A percentile compares a stretch with the other conserved stretches of the same genome.
Conservation (phyloP, 2,888 invertebrate species). For the Plusia festucae region DNA sequence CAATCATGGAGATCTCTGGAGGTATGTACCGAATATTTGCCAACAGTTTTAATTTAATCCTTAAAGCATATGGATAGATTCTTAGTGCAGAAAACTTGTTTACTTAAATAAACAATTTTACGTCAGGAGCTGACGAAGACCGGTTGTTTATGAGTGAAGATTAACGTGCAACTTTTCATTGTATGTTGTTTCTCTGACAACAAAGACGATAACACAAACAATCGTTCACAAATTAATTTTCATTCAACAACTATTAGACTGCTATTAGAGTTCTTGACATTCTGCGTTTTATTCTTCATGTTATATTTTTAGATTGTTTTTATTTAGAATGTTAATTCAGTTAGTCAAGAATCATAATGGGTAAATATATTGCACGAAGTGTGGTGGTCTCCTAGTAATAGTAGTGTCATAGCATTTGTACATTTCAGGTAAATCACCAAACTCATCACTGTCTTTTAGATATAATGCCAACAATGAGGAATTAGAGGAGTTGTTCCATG, state of each 20-base stretch:
- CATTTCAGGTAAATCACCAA: slow-evolving; percentile 82
- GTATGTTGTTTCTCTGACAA: slow-evolving; percentile 73
- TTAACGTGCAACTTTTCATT: slow-evolving; percentile 33
- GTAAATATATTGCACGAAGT: slow-evolving; percentile 28
- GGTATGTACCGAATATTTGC: slow-evolving; percentile 69
- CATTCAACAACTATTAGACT: slow-evolving; percentile 42
- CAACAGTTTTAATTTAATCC: slow-evolving; percentile 47
- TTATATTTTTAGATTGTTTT: slow-evolving; percentile 38
- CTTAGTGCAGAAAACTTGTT: slow-evolving; percentile 17
- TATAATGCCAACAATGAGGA: slow-evolving; percentile 94
- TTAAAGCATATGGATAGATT: slow-evolving; percentile 25
- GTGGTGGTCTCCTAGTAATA: slow-evolving; percentile 7
- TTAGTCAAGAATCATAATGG: slow-evolving; percentile 28
- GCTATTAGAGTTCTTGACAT: slow-evolving; percentile 41
- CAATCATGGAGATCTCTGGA: slow-evolving; percentile 84
- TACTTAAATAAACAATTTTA: slow-evolving; percentile 19
- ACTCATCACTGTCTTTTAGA: slow-evolving; percentile 90
- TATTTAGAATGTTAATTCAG: slow-evolving; percentile 18
- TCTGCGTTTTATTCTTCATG: slow-evolving; percentile 46
- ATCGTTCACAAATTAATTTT: slow-evolving; percentile 48
- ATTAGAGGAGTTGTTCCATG: slow-evolving; percentile 91
- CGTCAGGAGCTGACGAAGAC: slow-evolving; percentile 13
- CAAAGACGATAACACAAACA: slow-evolving; percentile 73
- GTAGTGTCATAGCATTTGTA: slow-evolving; percentile 26
- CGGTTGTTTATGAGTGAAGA: slow-evolving; percentile 34